A percentile compares a stretch with the other conserved stretches of the same genome.
phyloP scores from a whole-genome alignment of 2,113 vertebrate genomes.

The Callorhinus ursinus region DNA sequence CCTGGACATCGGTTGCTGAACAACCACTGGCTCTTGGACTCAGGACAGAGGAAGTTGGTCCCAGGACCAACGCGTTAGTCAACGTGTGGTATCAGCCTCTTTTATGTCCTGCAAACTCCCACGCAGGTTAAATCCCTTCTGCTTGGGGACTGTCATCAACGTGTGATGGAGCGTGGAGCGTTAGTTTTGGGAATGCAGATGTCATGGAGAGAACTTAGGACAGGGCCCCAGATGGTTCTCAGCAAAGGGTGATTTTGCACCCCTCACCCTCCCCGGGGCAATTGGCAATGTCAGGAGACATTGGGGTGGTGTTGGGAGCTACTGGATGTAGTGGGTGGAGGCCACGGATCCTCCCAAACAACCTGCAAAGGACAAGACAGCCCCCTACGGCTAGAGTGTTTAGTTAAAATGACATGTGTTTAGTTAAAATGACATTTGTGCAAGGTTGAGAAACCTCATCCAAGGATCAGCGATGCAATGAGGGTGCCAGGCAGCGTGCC shows the following conservation, averaged over 20 bases:
- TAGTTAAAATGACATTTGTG: too few relatives aligned
- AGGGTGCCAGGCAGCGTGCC: neutral
- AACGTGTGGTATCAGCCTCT: rapidly evolving
- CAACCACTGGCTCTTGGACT: neutral
- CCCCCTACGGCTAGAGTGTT: rapidly evolving
- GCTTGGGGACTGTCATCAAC: rapidly evolving
- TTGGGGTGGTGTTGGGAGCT: neutral
- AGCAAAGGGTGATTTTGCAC: rapidly evolving
- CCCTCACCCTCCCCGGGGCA: neutral
- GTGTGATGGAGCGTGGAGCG: rapidly evolving
- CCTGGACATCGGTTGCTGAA: slow-evolving; percentile 70
- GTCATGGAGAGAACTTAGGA: neutral
- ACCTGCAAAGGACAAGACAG: too few relatives aligned
- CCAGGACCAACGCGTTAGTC: neutral
- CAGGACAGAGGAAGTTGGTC: neutral
- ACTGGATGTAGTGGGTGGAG: neutral
- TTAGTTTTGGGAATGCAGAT: neutral
- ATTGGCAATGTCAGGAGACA: rapidly evolving
- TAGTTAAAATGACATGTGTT: too few relatives aligned
- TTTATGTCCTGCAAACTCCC: neutral
- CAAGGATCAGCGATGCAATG: too few relatives aligned
- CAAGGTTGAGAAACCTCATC: neutral
- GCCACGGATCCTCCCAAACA: neutral
- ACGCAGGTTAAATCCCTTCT: neutral
- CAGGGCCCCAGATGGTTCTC: too few relatives aligned